Base-by-base conservation (phyloP, 2,797 vertebrate species). In the Danionella dracula region DNA sequence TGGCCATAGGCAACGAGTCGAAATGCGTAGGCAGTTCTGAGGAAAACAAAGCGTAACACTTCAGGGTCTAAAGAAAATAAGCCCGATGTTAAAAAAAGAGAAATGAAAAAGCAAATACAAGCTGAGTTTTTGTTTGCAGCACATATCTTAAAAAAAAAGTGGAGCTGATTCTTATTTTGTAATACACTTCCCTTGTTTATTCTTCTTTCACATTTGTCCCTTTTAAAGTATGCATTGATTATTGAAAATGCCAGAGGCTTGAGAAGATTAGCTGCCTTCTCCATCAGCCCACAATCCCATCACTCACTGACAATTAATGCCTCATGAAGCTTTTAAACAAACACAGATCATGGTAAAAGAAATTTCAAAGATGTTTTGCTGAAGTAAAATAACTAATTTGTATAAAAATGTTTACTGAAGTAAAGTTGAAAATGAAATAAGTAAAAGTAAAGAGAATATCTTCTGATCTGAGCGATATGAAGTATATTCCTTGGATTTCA, bases 151-250 rank as follows among this genome's bases (percentile, higher is more conserved):
- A n/a, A 27, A 27, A 27, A 6, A 3, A 27, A 3, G 6, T 3
- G 6, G 23, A 27, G 23, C 23, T 27, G 23, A 27, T 27, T 27
- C 54, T 54, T 53, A 60, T 54, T 67, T 21, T 58, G n/a, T n/a
- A n/a, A n/a, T n/a, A 53, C 16, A 46, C 56, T 38, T n/a, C 48
- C 15, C 16, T 40, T 27, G 23, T 6, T 27, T 27, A 3, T 6
- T 27, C 6, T 3, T 6, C 6, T 27, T 27, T 27, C 23, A 27
- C 23, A 3, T 27, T 27, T 6, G 23, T 70, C 67, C 45, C 54
- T 64, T 72, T 72, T 62, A 53, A 53, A 71, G 63, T 44, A 50
- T 68, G 56, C 63, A 69, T 71, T 75, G 67, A 77, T 75, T 75
- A 77, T 41, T 42, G 45, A 70, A 61, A 58, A 72, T 56, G 63